phyloP scores from a whole-genome alignment of 2,113 vertebrate genomes.

The Todiramphus chloris region DNA sequence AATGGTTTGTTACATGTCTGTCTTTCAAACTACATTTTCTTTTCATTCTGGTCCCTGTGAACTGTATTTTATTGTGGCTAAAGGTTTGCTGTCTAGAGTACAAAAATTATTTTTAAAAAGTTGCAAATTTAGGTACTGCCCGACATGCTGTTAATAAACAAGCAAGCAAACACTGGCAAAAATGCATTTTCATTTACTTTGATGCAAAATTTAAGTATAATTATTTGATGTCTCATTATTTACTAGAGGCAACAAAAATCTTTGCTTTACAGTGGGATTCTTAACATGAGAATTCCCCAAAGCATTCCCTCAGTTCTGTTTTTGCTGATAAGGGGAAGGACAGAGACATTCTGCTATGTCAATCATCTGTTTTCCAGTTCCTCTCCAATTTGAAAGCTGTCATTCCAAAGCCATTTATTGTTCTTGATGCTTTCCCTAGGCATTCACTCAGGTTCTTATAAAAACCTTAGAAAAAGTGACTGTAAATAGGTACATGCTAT shows the following conservation, averaged over 20 bases:
- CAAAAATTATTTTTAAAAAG: neutral
- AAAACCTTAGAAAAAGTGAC: neutral
- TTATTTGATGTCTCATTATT: neutral
- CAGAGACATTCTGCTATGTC: neutral
- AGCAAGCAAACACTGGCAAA: neutral
- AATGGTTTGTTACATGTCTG: neutral
- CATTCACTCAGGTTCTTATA: neutral
- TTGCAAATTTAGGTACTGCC: neutral
- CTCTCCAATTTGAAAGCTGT: neutral
- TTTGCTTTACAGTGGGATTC: neutral
- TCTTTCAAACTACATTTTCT: neutral
- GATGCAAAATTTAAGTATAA: neutral
- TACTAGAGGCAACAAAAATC: neutral
- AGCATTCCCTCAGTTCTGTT: neutral
- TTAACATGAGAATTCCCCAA: neutral
- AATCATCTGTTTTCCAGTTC: neutral
- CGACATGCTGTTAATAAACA: neutral
- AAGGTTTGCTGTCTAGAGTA: neutral
- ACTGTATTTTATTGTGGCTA: neutral
- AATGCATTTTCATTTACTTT: neutral
- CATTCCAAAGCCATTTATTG: neutral
- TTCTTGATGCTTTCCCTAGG: neutral
- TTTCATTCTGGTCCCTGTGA: neutral
- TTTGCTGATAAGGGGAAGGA: neutral
- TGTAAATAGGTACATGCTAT: neutral